Conservation (phyloP, 1,140 invertebrate genomes). For the Charaxes varanes region DNA sequence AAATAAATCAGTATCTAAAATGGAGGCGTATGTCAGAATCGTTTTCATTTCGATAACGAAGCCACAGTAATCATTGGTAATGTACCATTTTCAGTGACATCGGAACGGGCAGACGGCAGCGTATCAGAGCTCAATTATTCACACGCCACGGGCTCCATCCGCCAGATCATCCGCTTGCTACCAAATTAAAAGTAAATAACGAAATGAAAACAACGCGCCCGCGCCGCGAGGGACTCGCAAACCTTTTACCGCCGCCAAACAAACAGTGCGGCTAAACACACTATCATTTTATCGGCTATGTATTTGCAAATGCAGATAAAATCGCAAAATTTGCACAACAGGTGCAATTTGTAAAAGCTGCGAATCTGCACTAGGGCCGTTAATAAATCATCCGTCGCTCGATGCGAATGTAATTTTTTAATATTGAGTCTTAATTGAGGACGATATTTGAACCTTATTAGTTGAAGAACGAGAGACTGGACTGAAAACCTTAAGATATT, state of each 20-base stretch:
- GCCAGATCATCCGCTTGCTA: constrained; percentile 69
- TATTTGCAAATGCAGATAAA: constrained; percentile 57
- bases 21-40: too few relatives aligned
- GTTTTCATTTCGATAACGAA: too few relatives aligned
- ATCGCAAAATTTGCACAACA: constrained; percentile 4
- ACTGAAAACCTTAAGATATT: too few relatives aligned
- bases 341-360: too few relatives aligned
- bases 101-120: constrained; percentile 36
- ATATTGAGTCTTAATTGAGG: too few relatives aligned
- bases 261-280: constrained; percentile 69
- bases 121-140: constrained; percentile 63
- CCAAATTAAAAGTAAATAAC: constrained; percentile 75
- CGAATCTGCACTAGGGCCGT: too few relatives aligned
- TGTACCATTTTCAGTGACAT: constrained; percentile 28
- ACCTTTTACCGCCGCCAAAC: constrained; percentile 69
- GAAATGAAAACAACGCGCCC: constrained; percentile 68
- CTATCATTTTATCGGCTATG: constrained; percentile 65
- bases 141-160: constrained; percentile 49
- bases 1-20: too few relatives aligned
- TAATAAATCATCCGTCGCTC: too few relatives aligned
- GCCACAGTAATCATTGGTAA: too few relatives aligned
- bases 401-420: too few relatives aligned
- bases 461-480: too few relatives aligned
- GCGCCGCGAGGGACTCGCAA: constrained; percentile 65
- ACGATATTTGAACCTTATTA: too few relatives aligned